Evolutionary conservation across 2,113 vertebrate species (phyloP).

Genomic region (Rhinolophus sinicus): DNA sequence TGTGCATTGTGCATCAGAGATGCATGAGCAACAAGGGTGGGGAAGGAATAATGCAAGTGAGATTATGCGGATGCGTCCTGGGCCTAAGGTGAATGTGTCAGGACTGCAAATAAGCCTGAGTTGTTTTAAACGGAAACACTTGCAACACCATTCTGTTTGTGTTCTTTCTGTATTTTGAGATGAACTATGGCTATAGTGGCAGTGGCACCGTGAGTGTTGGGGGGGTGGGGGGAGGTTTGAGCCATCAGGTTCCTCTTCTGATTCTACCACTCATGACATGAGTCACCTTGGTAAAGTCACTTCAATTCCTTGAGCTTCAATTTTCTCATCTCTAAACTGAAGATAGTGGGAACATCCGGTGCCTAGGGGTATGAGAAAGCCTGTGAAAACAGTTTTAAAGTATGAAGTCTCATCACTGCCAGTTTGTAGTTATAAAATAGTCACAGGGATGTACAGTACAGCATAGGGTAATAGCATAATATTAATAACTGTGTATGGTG

Average conservation of each 20-base stretch:
- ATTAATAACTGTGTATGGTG: no score
- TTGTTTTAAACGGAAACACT: background rate
- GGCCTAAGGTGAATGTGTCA: background rate
- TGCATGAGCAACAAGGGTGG: accelerated
- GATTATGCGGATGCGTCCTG: background rate
- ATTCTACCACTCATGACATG: background rate
- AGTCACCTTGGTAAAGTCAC: background rate
- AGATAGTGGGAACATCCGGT: background rate
- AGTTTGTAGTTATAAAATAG: no score
- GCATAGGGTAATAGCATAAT: no score
- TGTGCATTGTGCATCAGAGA: accelerated
- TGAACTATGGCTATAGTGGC: background rate
- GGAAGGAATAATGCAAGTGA: background rate
- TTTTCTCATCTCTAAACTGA: background rate
- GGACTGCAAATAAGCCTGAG: background rate
- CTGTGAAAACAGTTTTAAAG: background rate
- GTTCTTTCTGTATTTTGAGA: background rate
- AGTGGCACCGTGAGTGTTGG: background rate
- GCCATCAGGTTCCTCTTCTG: background rate
- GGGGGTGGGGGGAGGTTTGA: no score
- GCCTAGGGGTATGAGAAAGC: background rate
- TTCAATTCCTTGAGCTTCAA: background rate
- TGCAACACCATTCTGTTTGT: background rate
- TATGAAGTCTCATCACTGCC: background rate
- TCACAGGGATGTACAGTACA: no score